Conservation (phyloP, 2,888 invertebrate species). For the Catonia carolina region DNA sequence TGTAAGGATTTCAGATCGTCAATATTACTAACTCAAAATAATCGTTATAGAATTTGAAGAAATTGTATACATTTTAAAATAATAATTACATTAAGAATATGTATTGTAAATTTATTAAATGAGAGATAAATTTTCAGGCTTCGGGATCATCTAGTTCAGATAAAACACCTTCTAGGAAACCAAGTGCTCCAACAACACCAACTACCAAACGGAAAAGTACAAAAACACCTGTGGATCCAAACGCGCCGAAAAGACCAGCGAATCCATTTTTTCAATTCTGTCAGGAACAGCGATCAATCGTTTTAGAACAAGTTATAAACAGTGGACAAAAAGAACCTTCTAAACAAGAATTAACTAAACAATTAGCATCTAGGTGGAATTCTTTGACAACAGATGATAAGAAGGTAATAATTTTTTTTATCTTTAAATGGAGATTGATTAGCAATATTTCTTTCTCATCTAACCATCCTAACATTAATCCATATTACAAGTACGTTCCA, state of each 20-base stretch:
- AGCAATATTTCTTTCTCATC: constrained; percentile 16
- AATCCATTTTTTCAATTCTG: constrained; percentile 78
- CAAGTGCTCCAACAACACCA: neutral
- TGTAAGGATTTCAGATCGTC: too few species aligned
- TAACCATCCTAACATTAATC: neutral
- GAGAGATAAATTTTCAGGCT: too few species aligned
- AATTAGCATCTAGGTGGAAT: constrained; percentile 67
- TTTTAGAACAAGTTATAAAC: constrained; percentile 52
- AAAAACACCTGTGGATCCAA: constrained; percentile 58
- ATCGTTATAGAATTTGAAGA: too few species aligned
- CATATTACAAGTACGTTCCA: neutral
- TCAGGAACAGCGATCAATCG: constrained; percentile 66
- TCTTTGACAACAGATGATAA: constrained; percentile 61
- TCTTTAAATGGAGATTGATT: neutral
- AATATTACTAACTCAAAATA: too few species aligned
- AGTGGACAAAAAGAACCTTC: constrained; percentile 60
- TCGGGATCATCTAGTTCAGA: neutral
- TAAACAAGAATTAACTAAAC: constrained; percentile 68
- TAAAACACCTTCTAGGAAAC: neutral
- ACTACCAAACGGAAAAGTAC: constrained; percentile 52
- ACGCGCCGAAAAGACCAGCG: constrained; percentile 70
- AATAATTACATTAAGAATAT: too few species aligned
- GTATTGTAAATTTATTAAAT: too few species aligned
- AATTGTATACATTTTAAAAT: too few species aligned
- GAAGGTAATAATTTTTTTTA: constrained; percentile 49